Evolutionary conservation across 1,140 invertebrate species (phyloP).

Genomic region (Temnothorax curvispinosus): DNA sequence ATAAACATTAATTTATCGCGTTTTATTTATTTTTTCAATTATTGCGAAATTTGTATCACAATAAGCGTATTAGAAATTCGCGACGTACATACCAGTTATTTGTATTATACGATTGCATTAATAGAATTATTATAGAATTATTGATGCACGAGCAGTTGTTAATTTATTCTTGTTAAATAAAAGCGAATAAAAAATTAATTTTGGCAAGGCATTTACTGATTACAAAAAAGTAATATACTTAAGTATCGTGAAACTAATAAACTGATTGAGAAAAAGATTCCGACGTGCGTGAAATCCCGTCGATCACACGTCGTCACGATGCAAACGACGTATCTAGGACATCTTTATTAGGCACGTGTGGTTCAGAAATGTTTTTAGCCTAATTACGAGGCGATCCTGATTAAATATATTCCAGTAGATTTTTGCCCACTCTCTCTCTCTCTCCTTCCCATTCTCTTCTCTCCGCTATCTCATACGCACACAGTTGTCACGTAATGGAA

Average conservation of each 20-base stretch:
- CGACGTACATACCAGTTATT: not conserved
- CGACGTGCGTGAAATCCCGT: constrained; percentile 26
- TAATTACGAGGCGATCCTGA: constrained; percentile 65
- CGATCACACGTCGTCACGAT: not conserved
- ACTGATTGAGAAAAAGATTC: constrained; percentile 45
- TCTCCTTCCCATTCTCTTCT: not conserved
- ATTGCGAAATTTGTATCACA: not conserved
- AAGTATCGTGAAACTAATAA: constrained; percentile 10
- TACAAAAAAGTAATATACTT: constrained; percentile 23
- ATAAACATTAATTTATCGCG: constrained; percentile 37
- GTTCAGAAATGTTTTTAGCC: constrained; percentile 63
- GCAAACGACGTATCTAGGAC: constrained; percentile 25
- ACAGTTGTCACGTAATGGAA: constrained; percentile 55
- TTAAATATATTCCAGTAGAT: constrained; percentile 62
- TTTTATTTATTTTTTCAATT: not conserved
- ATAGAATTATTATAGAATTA: not conserved
- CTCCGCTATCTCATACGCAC: constrained; percentile 42
- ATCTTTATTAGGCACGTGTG: constrained; percentile 29
- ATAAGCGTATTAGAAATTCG: not conserved
- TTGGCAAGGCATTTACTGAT: not conserved
- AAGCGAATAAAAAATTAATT: constrained; percentile 9
- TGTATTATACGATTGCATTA: not conserved
- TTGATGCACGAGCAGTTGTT: too few relatives aligned
- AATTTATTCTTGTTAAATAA: not conserved
- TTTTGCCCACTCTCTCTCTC: not conserved